Base-by-base conservation (phyloP, 2,113 vertebrate species). In the Takifugu flavidus region DNA sequence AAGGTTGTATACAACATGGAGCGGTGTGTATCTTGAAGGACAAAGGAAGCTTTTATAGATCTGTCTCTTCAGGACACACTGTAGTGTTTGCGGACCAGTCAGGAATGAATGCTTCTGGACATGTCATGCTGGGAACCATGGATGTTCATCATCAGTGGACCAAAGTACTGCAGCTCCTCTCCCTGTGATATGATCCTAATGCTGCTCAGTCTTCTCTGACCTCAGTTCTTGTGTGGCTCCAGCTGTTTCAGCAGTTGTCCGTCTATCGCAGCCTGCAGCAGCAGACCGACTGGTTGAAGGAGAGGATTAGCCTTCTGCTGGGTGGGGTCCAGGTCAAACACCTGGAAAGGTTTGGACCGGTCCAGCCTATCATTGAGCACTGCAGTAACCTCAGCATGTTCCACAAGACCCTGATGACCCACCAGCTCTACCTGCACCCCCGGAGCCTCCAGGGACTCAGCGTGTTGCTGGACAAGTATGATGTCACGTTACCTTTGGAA, bases 61-160 rank as follows among this genome's bases (percentile, higher is more conserved):
- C 0, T 47, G 45, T 47, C 5, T 49, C 25, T 42, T 2, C 58
- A 98, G 96, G 95, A 14, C 90, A 81, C 65, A 94, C 91, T 0
- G 52, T 99, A 42, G 65, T 98, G 47, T 99, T 98, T 63, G 93
- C 95, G 61, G 96, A 98, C 86, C 91, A 91, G 34, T 98, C 97
- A 0, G 96, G 95, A 39, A 88, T 99, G 93, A 98, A 94, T 20
- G 94, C 94, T 0, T 88, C 89, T 14, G 96, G 97, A 53, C 91
- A 98, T 12, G 80, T 98, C 46, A 95, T 97, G 94, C 89, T 99
- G 62, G 97, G 97, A 77, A 98, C 94, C 50, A 95, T 91, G 91
- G 96, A 99, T 49, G 97, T 99, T 70, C 96, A 98, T 68, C 93
- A 98, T 47, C 93, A 98, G 74, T 99, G 97, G 97, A 90, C 88